phyloP scores from a whole-genome alignment of 2,113 vertebrate genomes.

The Aegotheles bennettii region DNA sequence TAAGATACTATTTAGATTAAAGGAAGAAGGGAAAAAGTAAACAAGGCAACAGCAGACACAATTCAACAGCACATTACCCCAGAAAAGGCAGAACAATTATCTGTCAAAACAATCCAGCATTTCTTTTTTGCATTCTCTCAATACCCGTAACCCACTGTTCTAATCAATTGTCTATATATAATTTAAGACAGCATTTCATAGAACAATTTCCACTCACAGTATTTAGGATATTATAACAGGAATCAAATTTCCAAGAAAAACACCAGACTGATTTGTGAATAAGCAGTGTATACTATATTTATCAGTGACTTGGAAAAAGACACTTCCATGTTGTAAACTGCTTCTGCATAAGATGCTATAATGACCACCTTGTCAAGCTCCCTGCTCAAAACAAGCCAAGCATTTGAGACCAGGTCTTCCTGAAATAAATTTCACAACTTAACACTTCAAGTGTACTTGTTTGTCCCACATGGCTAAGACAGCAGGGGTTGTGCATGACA shows the following conservation, averaged over 20 bases:
- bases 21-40: background rate
- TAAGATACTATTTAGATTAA: background rate
- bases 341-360: background rate
- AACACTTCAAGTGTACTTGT: background rate
- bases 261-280: background rate
- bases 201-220: background rate
- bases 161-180: background rate
- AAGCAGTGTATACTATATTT: background rate
- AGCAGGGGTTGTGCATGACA: background rate
- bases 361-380: background rate
- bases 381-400: background rate
- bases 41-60: background rate
- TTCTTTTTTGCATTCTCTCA: background rate
- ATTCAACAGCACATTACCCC: background rate
- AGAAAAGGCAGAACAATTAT: background rate
- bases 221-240: background rate
- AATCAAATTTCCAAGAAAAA: background rate
- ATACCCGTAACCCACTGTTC: background rate
- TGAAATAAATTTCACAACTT: background rate
- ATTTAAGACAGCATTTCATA: background rate
- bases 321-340: background rate
- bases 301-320: background rate
- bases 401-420: background rate
- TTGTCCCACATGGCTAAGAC: background rate
- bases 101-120: background rate